These are phyloP conservation scores for Botia kubotai DNA, from an alignment of 2,797 vertebrate genomes.

Conservation along the genomic window DNA sequence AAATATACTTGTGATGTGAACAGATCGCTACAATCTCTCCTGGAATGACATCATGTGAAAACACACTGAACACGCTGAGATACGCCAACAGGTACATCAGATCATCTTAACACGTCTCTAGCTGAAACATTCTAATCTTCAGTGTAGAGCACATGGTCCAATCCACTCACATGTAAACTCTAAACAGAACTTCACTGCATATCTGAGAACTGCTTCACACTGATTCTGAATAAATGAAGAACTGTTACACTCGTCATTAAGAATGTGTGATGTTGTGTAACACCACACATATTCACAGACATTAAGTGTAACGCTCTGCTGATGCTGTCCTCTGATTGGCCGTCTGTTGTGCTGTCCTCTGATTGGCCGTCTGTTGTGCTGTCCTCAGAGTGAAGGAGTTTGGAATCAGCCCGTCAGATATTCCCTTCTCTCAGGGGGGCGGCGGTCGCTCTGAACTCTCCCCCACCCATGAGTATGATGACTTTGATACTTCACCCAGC, in stretches of 20 bases:
- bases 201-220: too few relatives aligned
- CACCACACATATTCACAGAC: too few relatives aligned
- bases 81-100: constrained; percentile 93
- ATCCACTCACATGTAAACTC: too few relatives aligned
- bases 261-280: too few relatives aligned
- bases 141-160: too few relatives aligned
- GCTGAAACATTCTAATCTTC: too few relatives aligned
- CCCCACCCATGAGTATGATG: constrained; percentile 92
- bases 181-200: too few relatives aligned
- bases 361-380: constrained; percentile 66
- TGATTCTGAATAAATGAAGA: too few relatives aligned
- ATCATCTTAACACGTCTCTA: neutral
- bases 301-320: neutral
- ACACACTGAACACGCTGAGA: constrained; percentile 96
- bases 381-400: constrained; percentile 96
- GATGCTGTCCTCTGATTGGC: constrained; percentile 78
- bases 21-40: constrained; percentile 98
- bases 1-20: neutral
- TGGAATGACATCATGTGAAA: constrained; percentile 98
- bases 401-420: constrained; percentile 97
- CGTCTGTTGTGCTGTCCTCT: constrained; percentile 71
- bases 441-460: constrained; percentile 91
- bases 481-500: constrained; percentile 80
- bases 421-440: constrained; percentile 94
- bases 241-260: too few relatives aligned